These are phyloP conservation scores for Thera obeliscata DNA, from an alignment of 2,888 invertebrate species.

Conservation along the genomic window DNA sequence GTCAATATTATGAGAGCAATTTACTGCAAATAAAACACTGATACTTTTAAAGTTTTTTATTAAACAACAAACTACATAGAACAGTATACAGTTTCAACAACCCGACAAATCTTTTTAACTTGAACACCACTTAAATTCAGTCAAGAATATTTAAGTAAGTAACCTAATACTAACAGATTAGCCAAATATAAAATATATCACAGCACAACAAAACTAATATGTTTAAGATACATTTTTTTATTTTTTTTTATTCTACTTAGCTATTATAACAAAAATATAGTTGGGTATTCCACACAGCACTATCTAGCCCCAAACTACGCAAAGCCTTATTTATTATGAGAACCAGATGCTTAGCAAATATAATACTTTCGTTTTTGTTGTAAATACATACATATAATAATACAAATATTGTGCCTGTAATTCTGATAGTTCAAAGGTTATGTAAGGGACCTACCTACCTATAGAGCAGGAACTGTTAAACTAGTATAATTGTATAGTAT, in stretches of 20 bases:
- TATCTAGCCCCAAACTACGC: too few relatives aligned
- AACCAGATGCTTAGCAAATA: too few relatives aligned
- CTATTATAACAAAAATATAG: too few relatives aligned
- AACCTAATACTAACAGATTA: neutral
- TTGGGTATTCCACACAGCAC: too few relatives aligned
- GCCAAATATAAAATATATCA: conserved; percentile 17
- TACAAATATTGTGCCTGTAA: too few relatives aligned
- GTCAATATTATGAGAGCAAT: conserved; percentile 1
- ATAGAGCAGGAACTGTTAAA: neutral
- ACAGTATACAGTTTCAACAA: conserved; percentile 6
- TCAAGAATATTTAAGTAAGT: conserved; percentile 19
- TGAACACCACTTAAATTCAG: neutral
- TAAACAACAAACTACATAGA: conserved; percentile 37
- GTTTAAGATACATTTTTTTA: neutral
- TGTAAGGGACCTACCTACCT: neutral
- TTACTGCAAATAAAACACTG: conserved; percentile 45
- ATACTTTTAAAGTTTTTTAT: conserved; percentile 49
- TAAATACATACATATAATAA: too few relatives aligned
- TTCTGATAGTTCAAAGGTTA: neutral
- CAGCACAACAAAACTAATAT: conserved; percentile 23
- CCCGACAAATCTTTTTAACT: neutral
- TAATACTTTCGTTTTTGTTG: too few relatives aligned
- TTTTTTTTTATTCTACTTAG: neutral
- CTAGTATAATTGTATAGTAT: neutral
- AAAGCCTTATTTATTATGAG: too few relatives aligned